Base-by-base conservation (phyloP, 2,888 invertebrate species). In the Ophion costatus region DNA sequence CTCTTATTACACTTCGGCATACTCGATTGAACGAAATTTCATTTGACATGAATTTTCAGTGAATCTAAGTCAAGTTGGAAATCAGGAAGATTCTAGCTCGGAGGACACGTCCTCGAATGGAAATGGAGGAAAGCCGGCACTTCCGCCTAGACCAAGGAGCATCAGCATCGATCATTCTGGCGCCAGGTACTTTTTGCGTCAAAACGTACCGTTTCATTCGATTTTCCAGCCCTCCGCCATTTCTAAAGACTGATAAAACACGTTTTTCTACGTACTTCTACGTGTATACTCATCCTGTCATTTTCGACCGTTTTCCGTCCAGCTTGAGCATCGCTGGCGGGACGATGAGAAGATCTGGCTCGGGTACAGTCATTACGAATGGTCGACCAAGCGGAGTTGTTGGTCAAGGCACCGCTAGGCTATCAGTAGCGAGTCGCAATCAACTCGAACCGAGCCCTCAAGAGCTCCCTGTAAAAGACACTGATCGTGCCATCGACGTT, bases 31-130 rank as follows among this genome's bases (percentile, higher is more conserved):
- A 69, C 24, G 20, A 57, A 22, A 11, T 11, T 38, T 73, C 1
- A 20, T 59, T 59, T 64, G 57, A 42, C 33, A n/a, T 38, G 11
- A 22, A 63, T 85, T 90, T 92, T 78, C 94, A 96, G 96, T 96
- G 92, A 96, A 96, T 93, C 94, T 97, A 88, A 95, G 95, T 89
- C 95, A 95, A 86, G 95, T 95, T n/a, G 96, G 95, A 14, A 93
- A 94, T 87, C 96, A 96, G 88, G 97, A 97, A 92, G 97, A 97
- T 94, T 97, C 97, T 71, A 97, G 97, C 89, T 97, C 97, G 0
- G 97, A 97, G 91, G 96, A 96, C 89, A 94, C 94, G 7, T 94
- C 93, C 20, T 93, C 93, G 29, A 91, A 92, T 93, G 95, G 95
- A 80, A 91, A 91, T 76, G 91, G 90, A 1, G 91, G 92, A 71